A percentile compares a stretch with the other conserved stretches of the same genome.
Conservation (phyloP, 53 echinoderm and acorn worm species). For the Zoroaster sp. region DNA sequence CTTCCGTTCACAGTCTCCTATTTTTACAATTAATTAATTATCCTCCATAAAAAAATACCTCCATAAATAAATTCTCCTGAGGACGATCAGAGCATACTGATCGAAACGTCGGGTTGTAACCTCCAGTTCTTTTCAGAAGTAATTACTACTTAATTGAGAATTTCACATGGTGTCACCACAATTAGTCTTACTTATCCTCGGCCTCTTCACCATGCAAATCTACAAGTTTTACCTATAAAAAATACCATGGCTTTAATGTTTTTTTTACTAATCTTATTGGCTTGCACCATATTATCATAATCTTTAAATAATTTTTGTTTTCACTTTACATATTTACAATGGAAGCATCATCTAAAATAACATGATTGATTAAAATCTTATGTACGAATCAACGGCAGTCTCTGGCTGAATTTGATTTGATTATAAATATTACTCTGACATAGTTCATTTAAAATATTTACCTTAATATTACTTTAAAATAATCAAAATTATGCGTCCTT, state of each 20-base stretch:
- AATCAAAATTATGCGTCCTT: not conserved
- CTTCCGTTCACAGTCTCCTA: too few relatives aligned
- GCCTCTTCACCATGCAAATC: too few relatives aligned
- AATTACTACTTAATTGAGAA: not conserved
- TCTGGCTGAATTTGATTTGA: not conserved
- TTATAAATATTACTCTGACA: not conserved
- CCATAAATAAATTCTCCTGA: too few relatives aligned
- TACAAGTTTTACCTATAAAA: not conserved
- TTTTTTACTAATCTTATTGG: not conserved
- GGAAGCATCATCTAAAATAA: slow-evolving; percentile 34
- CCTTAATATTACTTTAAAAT: not conserved
- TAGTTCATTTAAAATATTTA: not conserved
- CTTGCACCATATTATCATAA: slow-evolving; percentile 15
- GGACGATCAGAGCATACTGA: too few relatives aligned
- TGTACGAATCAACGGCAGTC: not conserved
- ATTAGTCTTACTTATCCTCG: too few relatives aligned
- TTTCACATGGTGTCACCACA: too few relatives aligned
- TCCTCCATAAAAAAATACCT: too few relatives aligned
- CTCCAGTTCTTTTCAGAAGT: too few relatives aligned
- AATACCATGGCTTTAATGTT: not conserved
- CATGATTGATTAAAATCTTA: not conserved
- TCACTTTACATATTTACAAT: slow-evolving; percentile 37
- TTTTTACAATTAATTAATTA: too few relatives aligned
- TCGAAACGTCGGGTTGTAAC: too few relatives aligned
- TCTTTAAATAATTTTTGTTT: not conserved